These are phyloP conservation scores for Drosophila melanica DNA, from an alignment of 1,140 invertebrate species.

Conservation along the genomic window DNA sequence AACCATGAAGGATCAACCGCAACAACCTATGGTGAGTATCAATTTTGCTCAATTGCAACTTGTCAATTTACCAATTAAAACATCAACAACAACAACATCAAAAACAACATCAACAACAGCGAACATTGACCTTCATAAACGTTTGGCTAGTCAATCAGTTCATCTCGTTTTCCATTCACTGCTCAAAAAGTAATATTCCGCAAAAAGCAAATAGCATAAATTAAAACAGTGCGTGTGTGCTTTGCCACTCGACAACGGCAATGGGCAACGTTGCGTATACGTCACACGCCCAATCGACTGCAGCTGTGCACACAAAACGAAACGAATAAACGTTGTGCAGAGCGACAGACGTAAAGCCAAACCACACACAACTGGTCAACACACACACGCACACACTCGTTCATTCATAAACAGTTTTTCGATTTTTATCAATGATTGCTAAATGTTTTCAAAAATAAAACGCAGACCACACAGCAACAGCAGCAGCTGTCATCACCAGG, in stretches of 20 bases:
- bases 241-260: neutral
- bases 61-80: constrained; percentile 49
- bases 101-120: constrained; percentile 12
- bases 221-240: constrained; percentile 20
- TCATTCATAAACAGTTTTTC: constrained; percentile 78
- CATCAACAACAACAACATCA: constrained; percentile 12
- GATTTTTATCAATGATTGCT: constrained; percentile 82
- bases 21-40: constrained; percentile 82
- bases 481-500: constrained; percentile 37
- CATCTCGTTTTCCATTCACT: constrained; percentile 61
- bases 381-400: constrained; percentile 18
- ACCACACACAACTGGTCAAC: neutral
- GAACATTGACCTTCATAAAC: constrained; percentile 65
- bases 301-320: constrained; percentile 63
- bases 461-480: constrained; percentile 28
- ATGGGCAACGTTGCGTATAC: constrained; percentile 67
- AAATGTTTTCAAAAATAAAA: constrained; percentile 76
- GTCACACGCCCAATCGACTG: constrained; percentile 63
- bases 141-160: constrained; percentile 51
- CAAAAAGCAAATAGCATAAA: constrained; percentile 33
- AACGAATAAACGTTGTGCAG: constrained; percentile 5
- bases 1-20: constrained; percentile 84
- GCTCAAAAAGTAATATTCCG: constrained; percentile 32
- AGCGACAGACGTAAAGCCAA: neutral
- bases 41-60: constrained; percentile 2